phyloP scores from a whole-genome alignment of 2,888 invertebrate species.

The Diarsia rubi region DNA sequence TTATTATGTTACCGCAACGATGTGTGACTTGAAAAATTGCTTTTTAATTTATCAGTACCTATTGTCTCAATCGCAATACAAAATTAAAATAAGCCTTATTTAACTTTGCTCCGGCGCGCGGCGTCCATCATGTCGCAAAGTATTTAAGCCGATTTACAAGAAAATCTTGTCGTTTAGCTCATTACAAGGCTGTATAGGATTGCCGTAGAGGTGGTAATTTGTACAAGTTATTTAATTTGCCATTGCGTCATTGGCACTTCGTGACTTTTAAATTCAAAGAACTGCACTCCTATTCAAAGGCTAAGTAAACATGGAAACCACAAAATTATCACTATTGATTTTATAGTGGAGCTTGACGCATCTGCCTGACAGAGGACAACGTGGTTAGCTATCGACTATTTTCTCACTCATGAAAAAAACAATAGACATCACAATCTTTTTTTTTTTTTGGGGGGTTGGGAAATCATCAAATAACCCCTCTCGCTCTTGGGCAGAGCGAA shows the following conservation, averaged over 20 bases:
- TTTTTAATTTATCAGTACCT: neutral
- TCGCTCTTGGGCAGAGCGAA: too few species aligned
- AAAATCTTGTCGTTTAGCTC: slow-evolving; percentile 20
- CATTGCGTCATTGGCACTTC: slow-evolving; percentile 24
- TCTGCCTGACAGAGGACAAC: neutral
- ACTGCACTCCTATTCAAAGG: slow-evolving; percentile 12
- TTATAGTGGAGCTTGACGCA: neutral
- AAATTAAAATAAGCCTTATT: slow-evolving; percentile 20
- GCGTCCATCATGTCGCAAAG: slow-evolving; percentile 5
- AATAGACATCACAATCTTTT: neutral
- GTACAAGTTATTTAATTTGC: slow-evolving; percentile 30
- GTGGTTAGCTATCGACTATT: too few species aligned
- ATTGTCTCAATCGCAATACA: neutral
- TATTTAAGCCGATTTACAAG: slow-evolving; percentile 45
- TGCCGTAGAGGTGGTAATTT: slow-evolving; percentile 36
- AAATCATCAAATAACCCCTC: too few species aligned
- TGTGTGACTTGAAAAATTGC: neutral
- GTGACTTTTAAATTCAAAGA: slow-evolving; percentile 20
- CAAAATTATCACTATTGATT: slow-evolving; percentile 3
- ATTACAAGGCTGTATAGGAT: slow-evolving; percentile 35
- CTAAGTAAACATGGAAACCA: slow-evolving; percentile 9
- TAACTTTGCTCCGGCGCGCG: neutral
- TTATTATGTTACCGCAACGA: neutral
- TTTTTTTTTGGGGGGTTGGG: too few species aligned
- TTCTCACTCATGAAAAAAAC: neutral